A percentile compares a stretch with the other conserved stretches of the same genome.
Conservation (phyloP, 2,888 invertebrate species). For the Tryphoninae sp. region DNA sequence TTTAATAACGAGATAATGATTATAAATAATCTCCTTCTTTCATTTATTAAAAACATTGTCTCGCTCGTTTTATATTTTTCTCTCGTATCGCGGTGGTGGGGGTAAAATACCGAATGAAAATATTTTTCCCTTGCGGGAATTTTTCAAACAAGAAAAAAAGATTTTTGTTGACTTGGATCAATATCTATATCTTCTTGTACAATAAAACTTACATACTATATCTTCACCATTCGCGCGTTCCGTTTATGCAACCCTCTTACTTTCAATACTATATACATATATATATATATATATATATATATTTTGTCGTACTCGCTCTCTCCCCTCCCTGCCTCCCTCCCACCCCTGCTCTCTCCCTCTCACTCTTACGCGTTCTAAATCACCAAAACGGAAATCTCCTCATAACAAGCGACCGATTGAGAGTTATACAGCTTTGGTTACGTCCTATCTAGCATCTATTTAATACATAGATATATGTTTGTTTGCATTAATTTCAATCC, state of each 20-base stretch:
- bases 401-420: constrained; percentile 50
- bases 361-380: constrained; percentile 35
- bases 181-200: constrained; percentile 33
- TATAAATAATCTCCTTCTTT: too few species aligned
- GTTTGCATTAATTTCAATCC: background rate
- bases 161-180: constrained; percentile 24
- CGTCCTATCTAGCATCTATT: constrained; percentile 9
- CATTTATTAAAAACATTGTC: too few species aligned
- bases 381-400: constrained; percentile 53
- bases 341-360: constrained; percentile 46
- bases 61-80: too few species aligned
- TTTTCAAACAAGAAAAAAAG: constrained; percentile 31
- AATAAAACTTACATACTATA: constrained; percentile 20
- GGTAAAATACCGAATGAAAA: too few species aligned
- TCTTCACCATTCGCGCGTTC: constrained; percentile 38
- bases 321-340: constrained; percentile 23
- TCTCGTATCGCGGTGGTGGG: too few species aligned
- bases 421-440: constrained; percentile 36
- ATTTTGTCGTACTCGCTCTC: constrained; percentile 63
- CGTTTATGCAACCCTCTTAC: constrained; percentile 41
- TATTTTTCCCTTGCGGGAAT: constrained; percentile 14
- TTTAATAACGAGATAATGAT: too few species aligned
- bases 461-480: background rate
- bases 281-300: constrained; percentile 32
- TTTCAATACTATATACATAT: constrained; percentile 16